Conservation (phyloP, 2,888 invertebrate species). For the Furcula furcula region DNA sequence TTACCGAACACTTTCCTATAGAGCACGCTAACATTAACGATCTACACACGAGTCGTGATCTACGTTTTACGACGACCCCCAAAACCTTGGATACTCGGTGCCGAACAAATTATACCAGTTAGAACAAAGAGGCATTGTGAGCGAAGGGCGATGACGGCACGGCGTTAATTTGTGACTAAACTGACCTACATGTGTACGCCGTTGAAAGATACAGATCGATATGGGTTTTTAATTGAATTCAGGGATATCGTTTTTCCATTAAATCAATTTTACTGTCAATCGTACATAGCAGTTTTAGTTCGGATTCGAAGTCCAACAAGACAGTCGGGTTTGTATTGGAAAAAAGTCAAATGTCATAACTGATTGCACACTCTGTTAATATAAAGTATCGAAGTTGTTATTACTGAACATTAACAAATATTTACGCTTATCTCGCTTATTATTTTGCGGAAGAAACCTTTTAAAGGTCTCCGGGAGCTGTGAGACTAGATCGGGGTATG, state of each 20-base stretch:
- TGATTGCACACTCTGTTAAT: too few species aligned
- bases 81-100: slow-evolving; percentile 16
- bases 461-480: too few species aligned
- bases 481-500: too few species aligned
- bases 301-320: too few species aligned
- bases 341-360: too few species aligned
- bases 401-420: too few species aligned
- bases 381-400: too few species aligned
- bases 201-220: slow-evolving; percentile 27
- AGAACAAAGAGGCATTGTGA: slow-evolving; percentile 48
- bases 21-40: background rate
- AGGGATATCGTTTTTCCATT: background rate
- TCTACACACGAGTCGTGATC: slow-evolving; percentile 15
- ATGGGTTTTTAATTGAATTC: slow-evolving; percentile 3
- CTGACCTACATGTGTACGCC: slow-evolving; percentile 26
- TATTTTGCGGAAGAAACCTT: too few species aligned
- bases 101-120: slow-evolving; percentile 13
- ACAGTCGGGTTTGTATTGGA: too few species aligned
- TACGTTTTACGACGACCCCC: slow-evolving; percentile 28
- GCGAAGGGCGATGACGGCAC: slow-evolving; percentile 35
- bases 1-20: background rate
- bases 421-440: too few species aligned
- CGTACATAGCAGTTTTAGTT: too few species aligned
- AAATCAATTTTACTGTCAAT: too few species aligned
- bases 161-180: slow-evolving; percentile 47